Evolutionary conservation across 2,113 vertebrate species (phyloP).

Genomic region (Carassius gibelio): DNA sequence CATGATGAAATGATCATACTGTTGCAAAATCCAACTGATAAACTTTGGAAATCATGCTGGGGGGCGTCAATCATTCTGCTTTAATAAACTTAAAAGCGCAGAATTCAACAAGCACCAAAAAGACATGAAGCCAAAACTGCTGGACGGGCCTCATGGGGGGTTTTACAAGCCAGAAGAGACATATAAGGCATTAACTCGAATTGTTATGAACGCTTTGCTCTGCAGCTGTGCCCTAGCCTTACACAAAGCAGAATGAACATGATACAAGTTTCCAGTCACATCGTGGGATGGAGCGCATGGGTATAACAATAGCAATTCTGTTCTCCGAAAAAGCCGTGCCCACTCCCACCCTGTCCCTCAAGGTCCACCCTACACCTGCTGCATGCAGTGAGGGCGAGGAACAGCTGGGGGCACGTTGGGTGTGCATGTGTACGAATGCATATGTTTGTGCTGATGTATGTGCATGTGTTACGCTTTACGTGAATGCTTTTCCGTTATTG

Average conservation of each 20-base stretch:
- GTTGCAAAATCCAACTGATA: neutral
- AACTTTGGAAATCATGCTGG: neutral
- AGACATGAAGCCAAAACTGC: neutral
- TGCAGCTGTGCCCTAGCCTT: slow-evolving; percentile 50
- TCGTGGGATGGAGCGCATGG: slow-evolving; percentile 53
- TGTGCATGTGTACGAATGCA: slow-evolving; percentile 34
- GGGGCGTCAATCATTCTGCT: neutral
- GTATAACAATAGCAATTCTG: slow-evolving; percentile 74
- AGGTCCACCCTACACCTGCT: slow-evolving; percentile 74
- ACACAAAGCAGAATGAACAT: slow-evolving; percentile 35
- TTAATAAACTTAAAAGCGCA: slow-evolving; percentile 6
- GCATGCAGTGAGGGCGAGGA: slow-evolving; percentile 67
- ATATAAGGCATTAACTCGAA: slow-evolving; percentile 41
- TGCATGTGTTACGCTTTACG: slow-evolving; percentile 55
- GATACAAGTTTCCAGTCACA: slow-evolving; percentile 63
- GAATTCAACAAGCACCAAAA: neutral
- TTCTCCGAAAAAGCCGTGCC: slow-evolving; percentile 50
- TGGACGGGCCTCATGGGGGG: neutral
- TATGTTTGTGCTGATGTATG: slow-evolving; percentile 44
- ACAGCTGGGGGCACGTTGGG: slow-evolving; percentile 71
- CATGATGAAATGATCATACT: neutral
- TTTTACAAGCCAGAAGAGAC: slow-evolving; percentile 28
- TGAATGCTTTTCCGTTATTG: slow-evolving; percentile 18
- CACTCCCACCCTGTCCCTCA: slow-evolving; percentile 20
- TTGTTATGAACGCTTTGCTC: slow-evolving; percentile 32